phyloP scores from a whole-genome alignment of 2,113 vertebrate species.

The Campylomormyrus tamandua region DNA sequence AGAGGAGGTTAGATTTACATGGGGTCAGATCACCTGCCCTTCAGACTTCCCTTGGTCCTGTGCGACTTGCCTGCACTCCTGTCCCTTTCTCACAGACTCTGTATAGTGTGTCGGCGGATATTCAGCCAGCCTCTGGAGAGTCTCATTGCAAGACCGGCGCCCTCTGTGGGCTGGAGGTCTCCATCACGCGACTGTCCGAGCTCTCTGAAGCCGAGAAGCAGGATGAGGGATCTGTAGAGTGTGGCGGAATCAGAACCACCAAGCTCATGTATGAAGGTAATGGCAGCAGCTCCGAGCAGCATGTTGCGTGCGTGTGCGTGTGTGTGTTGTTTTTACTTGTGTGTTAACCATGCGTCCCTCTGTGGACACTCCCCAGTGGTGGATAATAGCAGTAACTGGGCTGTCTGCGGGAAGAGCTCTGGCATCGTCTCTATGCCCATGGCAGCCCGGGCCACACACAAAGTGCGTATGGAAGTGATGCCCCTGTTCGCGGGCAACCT shows the following conservation, averaged over 20 bases:
- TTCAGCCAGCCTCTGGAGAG: constrained; percentile 68
- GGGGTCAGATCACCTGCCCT: not conserved
- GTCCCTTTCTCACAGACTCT: constrained; percentile 64
- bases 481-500: constrained; percentile 87
- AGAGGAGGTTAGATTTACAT: not conserved
- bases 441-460: constrained; percentile 71
- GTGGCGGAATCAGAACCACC: constrained; percentile 70
- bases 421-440: constrained; percentile 87
- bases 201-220: constrained; percentile 71
- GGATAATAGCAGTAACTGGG: constrained; percentile 97
- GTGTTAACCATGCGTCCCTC: not conserved
- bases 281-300: not conserved
- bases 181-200: constrained; percentile 75
- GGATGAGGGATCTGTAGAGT: constrained; percentile 74
- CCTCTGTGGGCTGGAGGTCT: constrained; percentile 83
- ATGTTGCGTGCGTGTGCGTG: not conserved
- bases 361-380: constrained; percentile 66
- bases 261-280: constrained; percentile 95
- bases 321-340: not conserved
- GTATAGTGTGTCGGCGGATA: constrained; percentile 76
- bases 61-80: not conserved
- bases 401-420: constrained; percentile 92
- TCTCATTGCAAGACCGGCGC: constrained; percentile 78
- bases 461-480: constrained; percentile 94
- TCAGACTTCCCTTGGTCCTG: not conserved